Conservation (phyloP, 2,113 vertebrate genomes). For the Nansenia antarctica region DNA sequence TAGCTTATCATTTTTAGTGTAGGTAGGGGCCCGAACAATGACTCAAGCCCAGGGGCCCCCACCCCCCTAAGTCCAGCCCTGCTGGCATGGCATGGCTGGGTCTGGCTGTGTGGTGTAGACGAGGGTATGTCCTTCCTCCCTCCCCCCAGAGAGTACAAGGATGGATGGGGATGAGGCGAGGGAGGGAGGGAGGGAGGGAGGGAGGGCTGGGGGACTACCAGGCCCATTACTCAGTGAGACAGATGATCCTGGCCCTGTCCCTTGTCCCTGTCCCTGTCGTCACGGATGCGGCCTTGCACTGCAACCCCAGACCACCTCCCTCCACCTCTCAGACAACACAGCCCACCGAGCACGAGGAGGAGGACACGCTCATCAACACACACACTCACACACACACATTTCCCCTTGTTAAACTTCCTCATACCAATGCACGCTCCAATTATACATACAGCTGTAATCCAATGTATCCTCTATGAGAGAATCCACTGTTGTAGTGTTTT, state of each 20-base stretch:
- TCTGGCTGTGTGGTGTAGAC: too few relatives aligned
- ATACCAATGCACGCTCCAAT: neutral
- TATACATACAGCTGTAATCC: neutral
- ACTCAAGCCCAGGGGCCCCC: too few relatives aligned
- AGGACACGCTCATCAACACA: constrained; percentile 32
- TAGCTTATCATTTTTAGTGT: too few relatives aligned
- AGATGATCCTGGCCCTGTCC: neutral
- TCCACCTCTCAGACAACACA: neutral
- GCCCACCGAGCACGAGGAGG: neutral
- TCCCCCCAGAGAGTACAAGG: too few relatives aligned
- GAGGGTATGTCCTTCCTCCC: too few relatives aligned
- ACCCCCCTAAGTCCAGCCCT: too few relatives aligned
- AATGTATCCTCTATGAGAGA: neutral
- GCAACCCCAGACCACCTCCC: neutral
- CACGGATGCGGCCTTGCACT: neutral
- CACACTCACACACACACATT: neutral
- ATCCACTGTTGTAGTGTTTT: too few relatives aligned
- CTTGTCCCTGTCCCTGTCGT: neutral
- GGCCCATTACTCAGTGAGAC: constrained; percentile 6
- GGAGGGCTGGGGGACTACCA: neutral
- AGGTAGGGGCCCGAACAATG: too few relatives aligned
- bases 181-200: neutral
- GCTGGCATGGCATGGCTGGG: too few relatives aligned
- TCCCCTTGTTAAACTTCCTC: too few relatives aligned
- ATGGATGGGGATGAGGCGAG: neutral